phyloP scores from a whole-genome alignment of 2,113 vertebrate species.

The Daphoenositta chrysoptera region DNA sequence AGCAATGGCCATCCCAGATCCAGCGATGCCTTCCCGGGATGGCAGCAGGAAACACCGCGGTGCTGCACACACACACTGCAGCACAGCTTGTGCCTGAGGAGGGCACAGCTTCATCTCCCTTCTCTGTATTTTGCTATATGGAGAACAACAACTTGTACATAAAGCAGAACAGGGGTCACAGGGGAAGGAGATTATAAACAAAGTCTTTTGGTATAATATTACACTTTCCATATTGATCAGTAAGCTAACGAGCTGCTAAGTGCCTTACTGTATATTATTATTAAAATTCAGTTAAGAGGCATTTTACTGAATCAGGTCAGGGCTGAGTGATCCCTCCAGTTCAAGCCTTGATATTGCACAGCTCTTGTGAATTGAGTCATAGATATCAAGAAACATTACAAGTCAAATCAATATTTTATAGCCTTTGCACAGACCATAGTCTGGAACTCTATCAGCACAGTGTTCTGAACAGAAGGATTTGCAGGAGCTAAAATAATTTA shows the following conservation, averaged over 20 bases:
- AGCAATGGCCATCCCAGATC: accelerated
- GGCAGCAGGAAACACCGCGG: accelerated
- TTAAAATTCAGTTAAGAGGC: constrained; percentile 15
- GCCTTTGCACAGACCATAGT: background rate
- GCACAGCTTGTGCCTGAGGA: background rate
- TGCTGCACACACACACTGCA: background rate
- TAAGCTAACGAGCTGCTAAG: background rate
- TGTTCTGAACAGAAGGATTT: background rate
- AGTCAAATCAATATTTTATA: constrained; percentile 39
- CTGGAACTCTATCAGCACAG: background rate
- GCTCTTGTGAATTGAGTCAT: background rate
- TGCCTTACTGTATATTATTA: background rate
- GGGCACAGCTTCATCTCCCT: background rate
- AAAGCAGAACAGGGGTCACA: background rate
- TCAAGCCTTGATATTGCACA: background rate
- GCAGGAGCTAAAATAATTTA: constrained; percentile 20
- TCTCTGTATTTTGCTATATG: background rate
- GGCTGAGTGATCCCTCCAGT: background rate
- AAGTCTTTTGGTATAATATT: background rate
- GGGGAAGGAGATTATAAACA: background rate
- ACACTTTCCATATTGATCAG: background rate
- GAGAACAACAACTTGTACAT: background rate
- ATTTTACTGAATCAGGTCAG: background rate
- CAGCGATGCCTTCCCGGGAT: accelerated
- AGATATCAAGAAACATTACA: constrained; percentile 2